Base-by-base conservation (phyloP, 2,113 vertebrate genomes). In the Lontra canadensis region DNA sequence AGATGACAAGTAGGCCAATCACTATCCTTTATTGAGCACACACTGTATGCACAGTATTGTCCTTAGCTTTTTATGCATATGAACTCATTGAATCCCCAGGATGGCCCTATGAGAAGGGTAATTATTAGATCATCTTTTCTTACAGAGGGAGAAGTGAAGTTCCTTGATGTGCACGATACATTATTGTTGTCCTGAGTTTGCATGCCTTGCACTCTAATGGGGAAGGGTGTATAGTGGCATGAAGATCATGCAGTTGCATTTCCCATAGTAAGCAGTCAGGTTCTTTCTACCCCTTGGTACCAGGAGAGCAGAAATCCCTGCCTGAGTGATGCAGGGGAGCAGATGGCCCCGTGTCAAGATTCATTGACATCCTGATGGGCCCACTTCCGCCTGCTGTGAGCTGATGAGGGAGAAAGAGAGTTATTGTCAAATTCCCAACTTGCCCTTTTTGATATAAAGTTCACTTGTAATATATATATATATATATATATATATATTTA, bases 391-490 rank as follows among this genome's bases (percentile, higher is more conserved):
- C 73, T 80, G 44, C 88, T 93, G 92, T 69, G 94, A 94, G 44
- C 85, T 83, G 34, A 69, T 88, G 91, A 95, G 81, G 57, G 49
- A 84, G 96, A 96, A 97, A 92, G 95, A 98, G 86, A 98, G 88
- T 96, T 96, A 81, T 97, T 98, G 98, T 97, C 96, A 98, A 97
- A 98, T 98, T 98, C 98, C 98, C 89, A 61, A 3, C 96, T 98
- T 97, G 55, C 98, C 99, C 98, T 98, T 98, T 98, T 97, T 39
- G 95, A 96, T 98, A 98, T 93, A 96, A 98, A 98, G 98, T 98
- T 99, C 98, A 98, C 98, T 98, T 97, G 98, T 98, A 98, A 98
- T 98, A 98, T 93, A 95, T 95, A 78, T 86, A 26, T 61, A 39
- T 59, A 47, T 73, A 23, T 71, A 57, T 57, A 57, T 57, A 57